Evolutionary conservation across 1,140 invertebrate species (phyloP), one percentile per base, ranked within the genome.

Genomic region (Mercenaria mercenaria): DNA sequence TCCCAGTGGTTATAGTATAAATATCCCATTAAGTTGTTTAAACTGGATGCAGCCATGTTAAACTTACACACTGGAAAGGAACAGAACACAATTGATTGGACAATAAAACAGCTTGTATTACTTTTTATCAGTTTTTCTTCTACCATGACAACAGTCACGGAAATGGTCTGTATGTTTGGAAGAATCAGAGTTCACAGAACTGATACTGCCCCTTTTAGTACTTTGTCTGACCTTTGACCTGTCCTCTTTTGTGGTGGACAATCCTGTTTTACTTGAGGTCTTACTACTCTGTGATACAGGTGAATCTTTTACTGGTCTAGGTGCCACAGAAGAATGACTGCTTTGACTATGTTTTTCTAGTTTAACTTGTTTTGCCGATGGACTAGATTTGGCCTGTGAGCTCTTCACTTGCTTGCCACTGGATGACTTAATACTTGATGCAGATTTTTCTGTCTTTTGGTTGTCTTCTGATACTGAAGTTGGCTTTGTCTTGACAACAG

Each of bases 91-190:
- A 59, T n/a, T 59, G 23, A 18, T 23, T 4, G 15, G 15, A 11
- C 52, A 59, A 3, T 32, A 26, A 10, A 6, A 34, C 61, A 67
- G n/a, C 32, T 32, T 34, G n/a, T 77, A 0, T 79, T 56, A 79
- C 56, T 79, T 79, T 56, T 56, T 79, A 0, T 79, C 76, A 23
- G 43, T 52, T 72, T 67, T 88, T n/a, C 59, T 59, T 81, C 64
- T 67, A 26, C 86, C 47, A 72, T 88, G 86, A 50, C 86, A 88
- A 64, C 86, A 88, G 64, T 88, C 86, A 61, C 76, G 50, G 34
- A 88, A 88, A 67, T 81, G 76, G 59, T 80, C 86, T 0, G 76
- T 11, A 43, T 18, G 29, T 37, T 72, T 88, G 32, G 86, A 34
- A 39, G 74, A 26, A 47, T 88, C 86, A 69, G 72, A 77, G 34